Percentiles rank a stretch among this genome's conserved stretches.
Evolutionary conservation across 2,797 vertebrate genomes (phyloP).

Genomic region (Falco biarmicus): DNA sequence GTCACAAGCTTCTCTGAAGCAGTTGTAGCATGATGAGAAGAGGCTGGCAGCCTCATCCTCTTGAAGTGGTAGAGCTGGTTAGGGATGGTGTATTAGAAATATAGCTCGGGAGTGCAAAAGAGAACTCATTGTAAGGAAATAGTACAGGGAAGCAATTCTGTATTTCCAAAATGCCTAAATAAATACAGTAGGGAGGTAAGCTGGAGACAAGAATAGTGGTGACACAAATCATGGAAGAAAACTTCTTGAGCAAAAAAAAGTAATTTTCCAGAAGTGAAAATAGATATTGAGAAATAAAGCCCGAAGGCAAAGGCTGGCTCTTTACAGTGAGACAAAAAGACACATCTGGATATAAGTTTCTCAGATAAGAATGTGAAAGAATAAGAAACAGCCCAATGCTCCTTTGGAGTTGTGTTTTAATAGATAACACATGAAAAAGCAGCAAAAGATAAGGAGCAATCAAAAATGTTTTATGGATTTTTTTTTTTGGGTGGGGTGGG

Average conservation of each 20-base stretch:
- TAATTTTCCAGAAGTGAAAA: conserved; percentile 12
- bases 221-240: not conserved
- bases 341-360: conserved; percentile 17
- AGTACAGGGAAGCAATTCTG: not conserved
- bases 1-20: not conserved
- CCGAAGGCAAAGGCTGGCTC: not conserved
- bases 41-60: not conserved
- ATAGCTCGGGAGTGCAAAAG: not conserved
- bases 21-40: not conserved
- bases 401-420: conserved; percentile 6
- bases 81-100: not conserved
- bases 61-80: not conserved
- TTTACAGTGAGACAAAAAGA: not conserved
- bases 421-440: conserved; percentile 35
- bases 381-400: not conserved
- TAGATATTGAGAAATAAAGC: conserved; percentile 4
- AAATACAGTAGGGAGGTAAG: not conserved
- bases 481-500: not conserved
- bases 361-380: conserved; percentile 43
- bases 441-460: conserved; percentile 8
- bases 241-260: not conserved
- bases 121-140: not conserved
- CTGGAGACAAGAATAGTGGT: not conserved
- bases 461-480: not conserved
- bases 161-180: not conserved